Evolutionary conservation across 2,797 vertebrate species (phyloP).

Genomic region (Channa striata): DNA sequence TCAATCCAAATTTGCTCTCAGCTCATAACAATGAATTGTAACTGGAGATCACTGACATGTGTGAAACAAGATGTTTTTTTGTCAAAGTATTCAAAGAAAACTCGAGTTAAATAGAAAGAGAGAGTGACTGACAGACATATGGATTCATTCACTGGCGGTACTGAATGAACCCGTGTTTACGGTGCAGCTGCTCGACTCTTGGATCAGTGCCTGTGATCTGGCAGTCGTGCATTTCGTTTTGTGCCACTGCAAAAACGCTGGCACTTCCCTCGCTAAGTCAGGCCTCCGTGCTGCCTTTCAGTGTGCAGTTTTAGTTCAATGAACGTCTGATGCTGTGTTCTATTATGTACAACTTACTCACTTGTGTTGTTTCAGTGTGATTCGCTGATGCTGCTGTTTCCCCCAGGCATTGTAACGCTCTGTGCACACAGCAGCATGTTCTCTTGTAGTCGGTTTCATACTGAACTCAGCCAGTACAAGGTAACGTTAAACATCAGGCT

Average conservation of each 20-base stretch:
- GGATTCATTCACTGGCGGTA: not conserved
- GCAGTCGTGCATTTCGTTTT: not conserved
- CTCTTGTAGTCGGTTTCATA: not conserved
- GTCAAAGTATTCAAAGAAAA: not conserved
- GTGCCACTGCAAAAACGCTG: not conserved
- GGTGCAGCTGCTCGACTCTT: not conserved
- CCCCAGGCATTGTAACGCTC: not conserved
- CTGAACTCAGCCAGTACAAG: not conserved
- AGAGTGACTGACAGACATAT: not conserved
- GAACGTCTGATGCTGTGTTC: not conserved
- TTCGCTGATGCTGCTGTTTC: not conserved
- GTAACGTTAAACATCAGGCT: too few species aligned
- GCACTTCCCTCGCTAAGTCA: not conserved
- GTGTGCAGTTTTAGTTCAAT: not conserved
- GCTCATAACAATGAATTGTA: not conserved
- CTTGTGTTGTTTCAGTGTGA: not conserved
- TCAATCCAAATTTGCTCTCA: too few species aligned
- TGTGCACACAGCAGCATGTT: too few species aligned
- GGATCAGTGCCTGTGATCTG: slow-evolving; percentile 6
- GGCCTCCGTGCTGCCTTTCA: too few species aligned
- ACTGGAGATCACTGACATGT: too few species aligned
- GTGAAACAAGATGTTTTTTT: not conserved
- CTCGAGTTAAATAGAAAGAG: not conserved
- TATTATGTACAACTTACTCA: not conserved
- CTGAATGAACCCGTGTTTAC: not conserved